Percentiles rank a stretch among this genome's conserved stretches.
Evolutionary conservation across 1,140 invertebrate genomes (phyloP).

Genomic region (Neodiprion pinetum): DNA sequence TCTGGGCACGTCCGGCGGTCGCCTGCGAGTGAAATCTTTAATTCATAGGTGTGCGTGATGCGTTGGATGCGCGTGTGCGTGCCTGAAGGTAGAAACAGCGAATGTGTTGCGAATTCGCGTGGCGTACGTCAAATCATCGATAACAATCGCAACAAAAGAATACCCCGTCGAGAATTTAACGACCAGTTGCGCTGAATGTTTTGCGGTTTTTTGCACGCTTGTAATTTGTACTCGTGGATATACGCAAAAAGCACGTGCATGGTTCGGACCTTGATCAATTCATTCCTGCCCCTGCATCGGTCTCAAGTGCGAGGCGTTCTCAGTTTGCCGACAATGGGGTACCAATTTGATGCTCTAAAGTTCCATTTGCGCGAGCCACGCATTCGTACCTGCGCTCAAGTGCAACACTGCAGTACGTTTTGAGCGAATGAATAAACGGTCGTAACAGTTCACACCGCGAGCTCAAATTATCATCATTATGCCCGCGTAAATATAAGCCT

Average conservation of each 20-base stretch:
- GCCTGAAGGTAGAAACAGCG: background rate
- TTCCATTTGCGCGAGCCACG: no score
- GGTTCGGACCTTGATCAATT: background rate
- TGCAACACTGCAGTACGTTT: no score
- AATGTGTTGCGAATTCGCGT: background rate
- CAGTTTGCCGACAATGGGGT: no score
- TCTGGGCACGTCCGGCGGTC: background rate
- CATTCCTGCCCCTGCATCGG: background rate
- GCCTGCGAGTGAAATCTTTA: background rate
- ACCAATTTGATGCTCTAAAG: no score
- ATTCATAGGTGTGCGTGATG: background rate
- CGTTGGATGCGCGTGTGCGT: no score
- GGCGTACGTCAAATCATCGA: conserved; percentile 1
- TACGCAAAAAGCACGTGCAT: background rate
- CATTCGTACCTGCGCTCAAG: no score
- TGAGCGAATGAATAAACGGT: no score
- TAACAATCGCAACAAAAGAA: background rate
- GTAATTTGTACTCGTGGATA: background rate
- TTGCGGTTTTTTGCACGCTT: background rate
- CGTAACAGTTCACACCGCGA: no score
- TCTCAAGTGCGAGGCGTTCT: background rate
- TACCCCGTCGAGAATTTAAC: conserved; percentile 1
- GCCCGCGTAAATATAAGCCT: no score
- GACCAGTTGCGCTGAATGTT: conserved; percentile 4
- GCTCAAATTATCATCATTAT: no score